Percentiles rank a stretch among this genome's conserved stretches.
Conservation (phyloP, 2,797 vertebrate species). For the Pogonophryne albipinna region DNA sequence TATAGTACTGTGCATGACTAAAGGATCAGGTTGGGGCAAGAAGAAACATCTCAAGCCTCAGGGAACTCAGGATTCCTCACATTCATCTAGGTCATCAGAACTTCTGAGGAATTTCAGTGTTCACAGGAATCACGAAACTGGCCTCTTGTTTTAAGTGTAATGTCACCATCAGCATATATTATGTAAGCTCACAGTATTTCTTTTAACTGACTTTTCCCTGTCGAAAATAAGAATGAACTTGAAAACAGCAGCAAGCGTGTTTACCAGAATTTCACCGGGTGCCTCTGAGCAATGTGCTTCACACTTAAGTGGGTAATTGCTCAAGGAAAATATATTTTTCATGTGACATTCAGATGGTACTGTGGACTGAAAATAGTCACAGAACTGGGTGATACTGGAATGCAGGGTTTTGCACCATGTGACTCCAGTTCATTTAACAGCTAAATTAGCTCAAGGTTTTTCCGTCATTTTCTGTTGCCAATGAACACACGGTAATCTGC, state of each 20-base stretch:
- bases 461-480: neutral
- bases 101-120: neutral
- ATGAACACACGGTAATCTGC: neutral
- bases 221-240: neutral
- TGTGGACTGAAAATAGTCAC: slow-evolving; percentile 50
- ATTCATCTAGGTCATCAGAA: slow-evolving; percentile 28
- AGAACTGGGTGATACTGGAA: slow-evolving; percentile 47
- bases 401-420: slow-evolving; percentile 41
- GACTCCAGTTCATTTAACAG: slow-evolving; percentile 38
- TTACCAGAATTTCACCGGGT: slow-evolving; percentile 29
- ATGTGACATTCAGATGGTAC: slow-evolving; percentile 75
- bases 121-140: neutral
- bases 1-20: slow-evolving; percentile 22
- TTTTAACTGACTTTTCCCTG: neutral
- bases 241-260: slow-evolving; percentile 11
- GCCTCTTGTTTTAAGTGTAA: neutral
- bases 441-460: slow-evolving; percentile 8
- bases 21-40: slow-evolving; percentile 49
- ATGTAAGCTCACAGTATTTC: neutral
- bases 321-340: slow-evolving; percentile 60
- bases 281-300: slow-evolving; percentile 42
- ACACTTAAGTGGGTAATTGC: slow-evolving; percentile 59
- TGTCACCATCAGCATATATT: neutral
- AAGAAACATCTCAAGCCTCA: slow-evolving; percentile 44
- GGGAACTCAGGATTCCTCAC: slow-evolving; percentile 45